Evolutionary conservation across 1,140 invertebrate genomes (phyloP), one percentile per base, ranked within the genome.

Genomic region (Drosophila sechellia): DNA sequence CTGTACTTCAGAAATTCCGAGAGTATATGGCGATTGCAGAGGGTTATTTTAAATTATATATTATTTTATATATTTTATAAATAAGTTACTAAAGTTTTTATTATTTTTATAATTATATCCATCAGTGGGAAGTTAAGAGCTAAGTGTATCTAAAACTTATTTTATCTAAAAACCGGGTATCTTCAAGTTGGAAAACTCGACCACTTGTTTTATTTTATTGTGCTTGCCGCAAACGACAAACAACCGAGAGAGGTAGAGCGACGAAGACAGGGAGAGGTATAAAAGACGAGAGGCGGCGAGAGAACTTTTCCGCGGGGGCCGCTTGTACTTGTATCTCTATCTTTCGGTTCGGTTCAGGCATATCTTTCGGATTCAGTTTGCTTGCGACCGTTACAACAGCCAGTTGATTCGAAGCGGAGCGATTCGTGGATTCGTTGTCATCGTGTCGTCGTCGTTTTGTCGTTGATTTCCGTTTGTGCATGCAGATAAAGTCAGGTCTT

Each of bases 331-430:
- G 64, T 50, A 66, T 66, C 64, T 66, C 52, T 59, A 61, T 61
- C 59, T 61, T 54, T 59, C 55, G 39, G 60, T 43, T 20, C 39
- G 60, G 60, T n/a, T 42, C 27, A 39, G 60, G 8, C 34, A 12
- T 70, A 46, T 46, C 25, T 69, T 68, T 31, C 46, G 45, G 54
- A 48, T 68, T 84, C 68, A 87, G 83, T 79, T 81, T 70, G 83
- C 54, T 70, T 77, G 71, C 61, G 79, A 84, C 84, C 79, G 83
- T 87, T 87, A 89, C 66, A 89, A 77, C 75, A 59, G 71, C 59
- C 81, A 89, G 84, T 87, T 83, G 35, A 79, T 72, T 73, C 65
- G 37, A 54, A 59, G 37, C 71, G 71, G 60, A 77, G 34, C 49
- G 52, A 73, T 86, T 78, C 71, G 74, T 86, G 52, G 25, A 50